These are phyloP conservation scores for Zaprionus obscuricornis DNA, from an alignment of 2,888 invertebrate species.

Conservation along the genomic window DNA sequence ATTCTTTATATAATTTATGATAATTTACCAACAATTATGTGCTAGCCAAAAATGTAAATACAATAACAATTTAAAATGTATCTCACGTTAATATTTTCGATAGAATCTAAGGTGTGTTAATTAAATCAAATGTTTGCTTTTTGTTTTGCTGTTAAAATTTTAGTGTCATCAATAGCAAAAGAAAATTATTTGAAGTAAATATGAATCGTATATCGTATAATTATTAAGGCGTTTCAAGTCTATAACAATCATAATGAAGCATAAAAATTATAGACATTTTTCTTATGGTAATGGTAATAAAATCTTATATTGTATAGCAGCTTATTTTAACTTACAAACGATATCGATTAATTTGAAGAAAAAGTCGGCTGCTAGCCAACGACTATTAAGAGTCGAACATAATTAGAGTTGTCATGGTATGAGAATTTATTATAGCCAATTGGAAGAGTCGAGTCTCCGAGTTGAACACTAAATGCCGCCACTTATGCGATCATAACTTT, in stretches of 20 bases:
- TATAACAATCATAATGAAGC: no score
- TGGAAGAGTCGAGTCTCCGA: slow-evolving; percentile 37
- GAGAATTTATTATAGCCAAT: slow-evolving; percentile 60
- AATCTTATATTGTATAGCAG: neutral
- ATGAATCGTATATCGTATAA: no score
- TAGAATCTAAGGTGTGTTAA: slow-evolving; percentile 43
- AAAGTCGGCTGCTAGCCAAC: neutral
- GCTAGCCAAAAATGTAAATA: slow-evolving; percentile 13
- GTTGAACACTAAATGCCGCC: slow-evolving; percentile 54
- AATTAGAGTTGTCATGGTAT: slow-evolving; percentile 67
- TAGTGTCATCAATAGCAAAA: no score
- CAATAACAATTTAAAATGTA: slow-evolving; percentile 21
- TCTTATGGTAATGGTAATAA: no score
- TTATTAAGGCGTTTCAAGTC: no score
- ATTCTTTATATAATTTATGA: slow-evolving; percentile 43
- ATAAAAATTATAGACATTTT: no score
- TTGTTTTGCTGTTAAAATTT: no score
- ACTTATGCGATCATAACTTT: slow-evolving; percentile 74
- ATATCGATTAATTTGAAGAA: slow-evolving; percentile 1
- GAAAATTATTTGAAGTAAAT: no score
- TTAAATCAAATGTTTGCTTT: slow-evolving; percentile 23
- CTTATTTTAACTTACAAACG: neutral
- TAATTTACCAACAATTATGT: slow-evolving; percentile 54
- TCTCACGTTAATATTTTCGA: slow-evolving; percentile 6
- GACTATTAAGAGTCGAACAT: slow-evolving; percentile 24